Conservation (phyloP, 2,888 invertebrate genomes). For the Pheosia tremula region DNA sequence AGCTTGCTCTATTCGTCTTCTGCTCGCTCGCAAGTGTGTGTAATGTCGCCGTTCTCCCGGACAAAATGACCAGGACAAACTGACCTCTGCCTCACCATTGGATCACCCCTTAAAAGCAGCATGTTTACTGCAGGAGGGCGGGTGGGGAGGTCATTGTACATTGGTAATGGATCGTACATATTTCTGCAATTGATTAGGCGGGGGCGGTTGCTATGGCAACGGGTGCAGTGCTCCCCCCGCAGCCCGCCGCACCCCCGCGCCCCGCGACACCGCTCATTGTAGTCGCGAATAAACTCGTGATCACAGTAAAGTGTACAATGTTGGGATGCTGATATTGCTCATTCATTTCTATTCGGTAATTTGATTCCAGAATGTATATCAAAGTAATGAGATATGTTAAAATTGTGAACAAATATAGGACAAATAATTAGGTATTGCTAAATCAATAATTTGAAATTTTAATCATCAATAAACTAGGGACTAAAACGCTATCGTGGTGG, state of each 20-base stretch:
- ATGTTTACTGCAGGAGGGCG: slow-evolving; percentile 35
- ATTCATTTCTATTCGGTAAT: too few species aligned
- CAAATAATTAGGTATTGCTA: too few species aligned
- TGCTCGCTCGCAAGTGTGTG: slow-evolving; percentile 59
- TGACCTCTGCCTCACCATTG: slow-evolving; percentile 44
- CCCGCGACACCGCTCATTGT: slow-evolving; percentile 54
- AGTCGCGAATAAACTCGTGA: slow-evolving; percentile 32
- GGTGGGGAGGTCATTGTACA: slow-evolving; percentile 36
- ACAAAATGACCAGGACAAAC: slow-evolving; percentile 51
- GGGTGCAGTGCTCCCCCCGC: slow-evolving; percentile 48
- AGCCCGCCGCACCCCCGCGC: slow-evolving; percentile 19
- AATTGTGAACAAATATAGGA: too few species aligned
- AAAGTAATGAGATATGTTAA: too few species aligned
- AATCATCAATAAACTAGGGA: too few species aligned
- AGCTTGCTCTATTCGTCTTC: slow-evolving; percentile 68
- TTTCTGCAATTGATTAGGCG: slow-evolving; percentile 85
- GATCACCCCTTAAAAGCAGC: slow-evolving; percentile 28
- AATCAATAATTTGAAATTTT: too few species aligned
- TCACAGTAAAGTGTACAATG: slow-evolving; percentile 9
- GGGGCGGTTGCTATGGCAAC: slow-evolving; percentile 80
- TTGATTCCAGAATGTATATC: too few species aligned
- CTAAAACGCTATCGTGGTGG: too few species aligned
- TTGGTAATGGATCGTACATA: slow-evolving; percentile 79
- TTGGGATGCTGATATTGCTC: background rate
- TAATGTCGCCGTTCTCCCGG: slow-evolving; percentile 63